These are phyloP conservation scores for Diadegma fenestrale DNA, from an alignment of 2,888 invertebrate species.

Conservation along the genomic window DNA sequence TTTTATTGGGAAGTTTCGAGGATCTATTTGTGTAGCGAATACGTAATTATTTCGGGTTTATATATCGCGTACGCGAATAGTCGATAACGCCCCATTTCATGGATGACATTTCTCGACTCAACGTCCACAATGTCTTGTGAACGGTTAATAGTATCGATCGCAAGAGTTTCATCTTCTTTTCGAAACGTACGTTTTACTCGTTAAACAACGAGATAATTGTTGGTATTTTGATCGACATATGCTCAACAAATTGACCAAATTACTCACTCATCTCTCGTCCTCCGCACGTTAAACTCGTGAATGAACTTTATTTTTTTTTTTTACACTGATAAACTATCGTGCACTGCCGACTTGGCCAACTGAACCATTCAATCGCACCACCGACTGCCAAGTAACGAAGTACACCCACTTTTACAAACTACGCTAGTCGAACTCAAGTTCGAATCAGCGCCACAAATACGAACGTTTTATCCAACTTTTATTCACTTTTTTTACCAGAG, in stretches of 20 bases:
- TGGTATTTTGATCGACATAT: background rate
- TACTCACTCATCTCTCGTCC: constrained; percentile 68
- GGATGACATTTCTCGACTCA: constrained; percentile 77
- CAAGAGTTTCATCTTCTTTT: constrained; percentile 48
- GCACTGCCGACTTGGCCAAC: constrained; percentile 63
- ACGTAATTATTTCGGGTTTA: background rate
- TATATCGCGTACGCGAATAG: constrained; percentile 50
- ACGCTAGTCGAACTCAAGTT: constrained; percentile 66
- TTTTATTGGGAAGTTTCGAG: constrained; percentile 1
- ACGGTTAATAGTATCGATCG: constrained; percentile 80
- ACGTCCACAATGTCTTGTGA: constrained; percentile 70
- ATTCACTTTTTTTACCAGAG: background rate
- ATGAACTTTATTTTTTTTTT: constrained; percentile 30
- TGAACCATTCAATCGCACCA: constrained; percentile 65
- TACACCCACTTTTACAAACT: constrained; percentile 79
- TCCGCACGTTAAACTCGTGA: constrained; percentile 42
- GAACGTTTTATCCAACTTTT: background rate
- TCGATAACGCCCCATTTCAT: constrained; percentile 77
- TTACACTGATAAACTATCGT: constrained; percentile 57
- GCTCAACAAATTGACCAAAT: background rate
- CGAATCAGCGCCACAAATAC: background rate
- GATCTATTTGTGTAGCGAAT: constrained; percentile 33
- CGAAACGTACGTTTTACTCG: constrained; percentile 37
- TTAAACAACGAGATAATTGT: background rate
- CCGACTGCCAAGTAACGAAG: constrained; percentile 75